Evolutionary conservation across 2,888 invertebrate genomes (phyloP).

Genomic region (Acanthacorydalis orientalis): DNA sequence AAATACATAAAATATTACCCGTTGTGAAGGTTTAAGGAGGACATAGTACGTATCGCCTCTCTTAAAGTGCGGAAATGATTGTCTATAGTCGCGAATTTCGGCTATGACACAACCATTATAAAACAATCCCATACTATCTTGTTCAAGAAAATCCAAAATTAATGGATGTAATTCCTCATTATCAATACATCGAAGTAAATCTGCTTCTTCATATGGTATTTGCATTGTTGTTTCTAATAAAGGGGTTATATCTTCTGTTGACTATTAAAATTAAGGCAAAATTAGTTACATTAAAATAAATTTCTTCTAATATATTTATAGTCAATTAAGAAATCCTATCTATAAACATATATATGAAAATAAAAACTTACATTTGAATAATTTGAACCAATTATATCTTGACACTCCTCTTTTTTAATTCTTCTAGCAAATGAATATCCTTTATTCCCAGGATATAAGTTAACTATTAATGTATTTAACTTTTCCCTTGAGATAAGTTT

Average conservation of each 20-base stretch:
- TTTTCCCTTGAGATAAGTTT: slow-evolving; percentile 71
- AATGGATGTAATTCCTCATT: slow-evolving; percentile 81
- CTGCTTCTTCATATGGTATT: slow-evolving; percentile 83
- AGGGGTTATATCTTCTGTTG: slow-evolving; percentile 13
- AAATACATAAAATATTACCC: slow-evolving; percentile 32
- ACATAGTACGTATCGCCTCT: slow-evolving; percentile 75
- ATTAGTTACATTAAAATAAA: too few relatives aligned
- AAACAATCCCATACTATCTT: slow-evolving; percentile 69
- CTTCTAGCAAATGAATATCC: slow-evolving; percentile 52
- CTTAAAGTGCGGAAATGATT: slow-evolving; percentile 56
- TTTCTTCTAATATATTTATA: too few relatives aligned
- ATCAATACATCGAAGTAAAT: slow-evolving; percentile 73
- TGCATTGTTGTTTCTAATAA: slow-evolving; percentile 43
- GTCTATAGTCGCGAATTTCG: slow-evolving; percentile 78
- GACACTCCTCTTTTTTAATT: neutral
- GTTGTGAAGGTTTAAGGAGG: slow-evolving; percentile 70
- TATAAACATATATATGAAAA: neutral
- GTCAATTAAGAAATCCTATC: too few relatives aligned
- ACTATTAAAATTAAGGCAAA: too few relatives aligned
- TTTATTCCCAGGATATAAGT: slow-evolving; percentile 81
- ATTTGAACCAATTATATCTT: neutral
- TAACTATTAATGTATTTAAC: slow-evolving; percentile 77
- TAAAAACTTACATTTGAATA: neutral
- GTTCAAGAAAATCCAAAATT: slow-evolving; percentile 67
- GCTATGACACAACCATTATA: slow-evolving; percentile 86